Base-by-base conservation (phyloP, 35 echinoderm and acorn worm species). In the Antedon bifida region DNA sequence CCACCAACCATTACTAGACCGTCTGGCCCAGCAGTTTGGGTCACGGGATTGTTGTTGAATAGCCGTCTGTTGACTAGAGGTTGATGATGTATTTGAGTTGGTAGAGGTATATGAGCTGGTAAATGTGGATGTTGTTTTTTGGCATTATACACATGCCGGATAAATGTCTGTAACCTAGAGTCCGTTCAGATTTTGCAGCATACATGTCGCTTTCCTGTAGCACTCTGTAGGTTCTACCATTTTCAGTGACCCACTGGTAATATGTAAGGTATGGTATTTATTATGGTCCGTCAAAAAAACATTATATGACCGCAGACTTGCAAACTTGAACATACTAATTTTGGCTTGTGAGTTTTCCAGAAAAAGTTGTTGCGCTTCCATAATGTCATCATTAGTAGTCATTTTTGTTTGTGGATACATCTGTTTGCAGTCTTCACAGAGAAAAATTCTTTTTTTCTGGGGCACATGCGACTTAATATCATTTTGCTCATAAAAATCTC, bases 401-500 rank as follows among this genome's bases (percentile, higher is more conserved):
- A 0, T 30, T 42, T 46, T 39, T 82, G 35, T 39, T 46, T 46
- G 39, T 39, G 35, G 9, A 82, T 36, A 46, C 39, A 16, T 44
- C 39, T 16, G 16, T 44, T 10, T 4, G 14, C 19, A 17, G 30
- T 30, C 35, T 82, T 82, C 17, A 46, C 80, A 82, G 39, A 44
- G 39, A 44, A 5, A 44, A 8, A 44, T 16, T 82, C 80, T 30
- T 82, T 82, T 39, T 82, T 82, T 4, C 80, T 35, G 0, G 32
- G 32, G 5, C 5, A 16, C 32, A 75, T 84, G 31, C 46, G 39
- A 51, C 82, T n/a, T 84, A 46, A 84, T 46, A 74, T 84, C 82
- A 84, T 84, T 46, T 64, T 46, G 82, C 33, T 84, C 44, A 84
- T 84, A 84, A 35, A 73, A 84, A 0, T 55, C 51, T 73, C n/a